A percentile compares a stretch with the other conserved stretches of the same genome.
These are phyloP conservation scores for Rousettus madagascariensis DNA, from an alignment of 2,797 vertebrate genomes.

Conservation along the genomic window DNA sequence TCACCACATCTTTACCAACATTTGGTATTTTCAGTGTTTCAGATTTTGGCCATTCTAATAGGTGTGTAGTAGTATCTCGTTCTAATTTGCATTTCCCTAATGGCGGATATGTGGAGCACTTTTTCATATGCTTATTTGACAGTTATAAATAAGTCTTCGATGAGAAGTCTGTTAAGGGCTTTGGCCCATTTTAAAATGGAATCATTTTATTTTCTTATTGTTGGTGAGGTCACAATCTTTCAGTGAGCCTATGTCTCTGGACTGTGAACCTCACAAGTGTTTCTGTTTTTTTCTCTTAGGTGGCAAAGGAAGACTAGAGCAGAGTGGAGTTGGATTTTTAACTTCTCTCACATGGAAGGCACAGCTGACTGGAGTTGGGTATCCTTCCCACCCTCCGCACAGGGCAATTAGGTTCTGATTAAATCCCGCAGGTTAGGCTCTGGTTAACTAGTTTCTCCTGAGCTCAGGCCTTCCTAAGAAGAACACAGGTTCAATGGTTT, in stretches of 20 bases:
- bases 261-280: neutral
- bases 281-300: neutral
- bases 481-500: neutral
- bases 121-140: neutral
- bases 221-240: neutral
- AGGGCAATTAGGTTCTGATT: too few species aligned
- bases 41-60: neutral
- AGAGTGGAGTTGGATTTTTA: neutral
- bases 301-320: neutral
- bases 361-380: too few species aligned
- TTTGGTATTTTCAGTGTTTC: neutral
- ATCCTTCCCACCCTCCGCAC: neutral
- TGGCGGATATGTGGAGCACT: neutral
- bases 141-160: neutral
- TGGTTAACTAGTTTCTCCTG: neutral
- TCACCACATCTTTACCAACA: neutral
- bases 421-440: neutral
- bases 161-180: neutral
- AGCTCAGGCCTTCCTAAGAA: neutral
- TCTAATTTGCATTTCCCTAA: neutral
- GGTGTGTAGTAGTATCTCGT: neutral
- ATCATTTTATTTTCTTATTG: neutral
- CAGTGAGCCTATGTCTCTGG: neutral
- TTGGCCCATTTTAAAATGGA: neutral
- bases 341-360: neutral